Evolutionary conservation across 2,888 invertebrate species (phyloP).

Genomic region (Dusona sp.): DNA sequence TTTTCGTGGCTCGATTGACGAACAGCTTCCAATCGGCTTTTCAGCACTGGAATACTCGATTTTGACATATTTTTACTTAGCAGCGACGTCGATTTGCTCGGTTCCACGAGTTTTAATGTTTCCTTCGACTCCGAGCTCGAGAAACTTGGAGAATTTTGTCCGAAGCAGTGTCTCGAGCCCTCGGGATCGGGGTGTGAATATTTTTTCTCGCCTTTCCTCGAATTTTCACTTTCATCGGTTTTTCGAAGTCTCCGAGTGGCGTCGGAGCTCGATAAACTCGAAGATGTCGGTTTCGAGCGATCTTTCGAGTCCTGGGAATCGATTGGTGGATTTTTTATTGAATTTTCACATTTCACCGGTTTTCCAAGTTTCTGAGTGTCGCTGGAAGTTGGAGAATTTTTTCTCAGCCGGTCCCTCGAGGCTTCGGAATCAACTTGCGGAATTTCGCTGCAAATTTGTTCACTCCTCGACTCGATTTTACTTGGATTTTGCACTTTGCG

Average conservation of each 20-base stretch:
- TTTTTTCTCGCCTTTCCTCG: neutral
- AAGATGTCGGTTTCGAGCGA: neutral
- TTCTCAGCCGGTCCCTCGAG: neutral
- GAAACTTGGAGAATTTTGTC: neutral
- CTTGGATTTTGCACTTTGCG: neutral
- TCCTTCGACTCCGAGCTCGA: neutral
- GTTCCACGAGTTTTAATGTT: constrained; percentile 24
- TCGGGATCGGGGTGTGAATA: neutral
- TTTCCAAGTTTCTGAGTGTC: no score
- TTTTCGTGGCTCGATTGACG: constrained; percentile 59
- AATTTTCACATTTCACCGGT: neutral
- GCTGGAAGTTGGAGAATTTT: neutral
- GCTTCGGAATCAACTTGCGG: neutral
- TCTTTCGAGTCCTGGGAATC: neutral
- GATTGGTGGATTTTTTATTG: neutral
- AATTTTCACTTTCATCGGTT: neutral
- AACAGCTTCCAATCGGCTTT: constrained; percentile 72
- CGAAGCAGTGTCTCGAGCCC: neutral
- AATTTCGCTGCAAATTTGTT: neutral
- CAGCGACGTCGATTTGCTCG: neutral
- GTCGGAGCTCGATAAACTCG: neutral
- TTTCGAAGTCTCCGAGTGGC: neutral
- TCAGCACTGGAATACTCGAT: constrained; percentile 79
- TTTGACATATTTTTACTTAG: constrained; percentile 68
- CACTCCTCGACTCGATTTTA: neutral